Evolutionary conservation across 37 sponge, comb jelly and placozoan genomes (phyloP).

Genomic region (Geodia barretti): DNA sequence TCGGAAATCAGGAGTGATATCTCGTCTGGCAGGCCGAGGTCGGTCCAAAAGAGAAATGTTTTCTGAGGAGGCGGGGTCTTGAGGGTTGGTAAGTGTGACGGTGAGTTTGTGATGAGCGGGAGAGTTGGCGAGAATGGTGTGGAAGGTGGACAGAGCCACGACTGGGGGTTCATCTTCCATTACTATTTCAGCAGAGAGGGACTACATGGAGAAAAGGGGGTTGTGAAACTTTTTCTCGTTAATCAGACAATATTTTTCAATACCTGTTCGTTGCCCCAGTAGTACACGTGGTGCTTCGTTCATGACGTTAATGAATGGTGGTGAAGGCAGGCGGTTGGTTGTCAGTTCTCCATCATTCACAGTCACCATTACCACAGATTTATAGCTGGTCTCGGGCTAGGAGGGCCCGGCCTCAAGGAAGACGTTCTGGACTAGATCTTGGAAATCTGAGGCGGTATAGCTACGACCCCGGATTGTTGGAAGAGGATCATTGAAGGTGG

Average conservation of each 20-base stretch:
- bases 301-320: constrained; percentile 1
- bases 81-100: constrained; percentile 25
- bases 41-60: not conserved
- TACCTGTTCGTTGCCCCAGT: constrained; percentile 11
- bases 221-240: too few relatives aligned
- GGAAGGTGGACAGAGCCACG: not conserved
- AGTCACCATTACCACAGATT: constrained; percentile 14
- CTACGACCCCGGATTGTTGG: not conserved
- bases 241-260: too few relatives aligned
- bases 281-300: constrained; percentile 36
- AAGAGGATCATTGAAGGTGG: constrained; percentile 2
- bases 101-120: not conserved
- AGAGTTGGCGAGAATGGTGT: not conserved
- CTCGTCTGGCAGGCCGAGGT: not conserved
- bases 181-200: not conserved
- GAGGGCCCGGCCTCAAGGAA: constrained; percentile 20
- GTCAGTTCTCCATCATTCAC: constrained; percentile 51
- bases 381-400: not conserved
- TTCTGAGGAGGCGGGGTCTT: not conserved
- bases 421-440: constrained; percentile 28
- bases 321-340: constrained; percentile 4
- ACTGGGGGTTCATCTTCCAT: constrained; percentile 6
- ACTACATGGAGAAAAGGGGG: not conserved
- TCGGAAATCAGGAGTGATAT: not conserved
- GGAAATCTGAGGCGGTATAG: constrained; percentile 2